Evolutionary conservation across 37 sponge, comb jelly and placozoan genomes (phyloP).

Genomic region (Axinella damicornis): DNA sequence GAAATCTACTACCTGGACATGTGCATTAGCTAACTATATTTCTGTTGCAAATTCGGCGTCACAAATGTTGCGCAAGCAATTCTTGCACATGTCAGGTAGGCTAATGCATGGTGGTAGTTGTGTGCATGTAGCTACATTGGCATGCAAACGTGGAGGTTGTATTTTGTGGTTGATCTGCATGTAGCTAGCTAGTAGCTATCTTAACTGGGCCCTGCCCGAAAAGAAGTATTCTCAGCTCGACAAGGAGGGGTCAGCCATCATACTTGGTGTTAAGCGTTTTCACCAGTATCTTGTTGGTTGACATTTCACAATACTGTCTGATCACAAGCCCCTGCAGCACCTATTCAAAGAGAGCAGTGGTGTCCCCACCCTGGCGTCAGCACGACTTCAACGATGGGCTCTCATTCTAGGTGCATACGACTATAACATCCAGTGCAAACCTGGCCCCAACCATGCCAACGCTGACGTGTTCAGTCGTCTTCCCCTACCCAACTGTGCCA

Average conservation of each 20-base stretch:
- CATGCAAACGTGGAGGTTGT: too few relatives aligned
- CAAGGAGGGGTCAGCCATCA: conserved; percentile 26
- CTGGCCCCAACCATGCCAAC: conserved; percentile 16
- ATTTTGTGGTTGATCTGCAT: too few relatives aligned
- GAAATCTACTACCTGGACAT: not conserved
- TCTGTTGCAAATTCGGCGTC: too few relatives aligned
- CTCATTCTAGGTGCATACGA: conserved; percentile 32
- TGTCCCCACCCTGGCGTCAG: conserved; percentile 16
- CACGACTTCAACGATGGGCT: conserved; percentile 40
- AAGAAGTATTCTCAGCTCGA: conserved; percentile 46
- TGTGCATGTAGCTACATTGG: too few relatives aligned
- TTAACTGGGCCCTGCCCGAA: too few relatives aligned
- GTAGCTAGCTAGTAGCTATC: too few relatives aligned
- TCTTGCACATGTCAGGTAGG: too few relatives aligned
- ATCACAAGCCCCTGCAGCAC: conserved; percentile 38
- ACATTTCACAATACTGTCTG: conserved; percentile 17
- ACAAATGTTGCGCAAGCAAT: too few relatives aligned
- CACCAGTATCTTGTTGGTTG: conserved; percentile 38
- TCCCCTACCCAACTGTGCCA: conserved; percentile 34
- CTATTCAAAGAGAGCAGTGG: conserved; percentile 8
- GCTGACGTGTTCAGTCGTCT: conserved; percentile 44
- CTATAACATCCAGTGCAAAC: conserved; percentile 27
- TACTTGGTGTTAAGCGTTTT: conserved; percentile 34
- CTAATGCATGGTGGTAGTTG: too few relatives aligned
- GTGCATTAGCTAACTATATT: not conserved